These are phyloP conservation scores for Batillaria attramentaria DNA, from an alignment of 1,140 invertebrate species.

Conservation along the genomic window DNA sequence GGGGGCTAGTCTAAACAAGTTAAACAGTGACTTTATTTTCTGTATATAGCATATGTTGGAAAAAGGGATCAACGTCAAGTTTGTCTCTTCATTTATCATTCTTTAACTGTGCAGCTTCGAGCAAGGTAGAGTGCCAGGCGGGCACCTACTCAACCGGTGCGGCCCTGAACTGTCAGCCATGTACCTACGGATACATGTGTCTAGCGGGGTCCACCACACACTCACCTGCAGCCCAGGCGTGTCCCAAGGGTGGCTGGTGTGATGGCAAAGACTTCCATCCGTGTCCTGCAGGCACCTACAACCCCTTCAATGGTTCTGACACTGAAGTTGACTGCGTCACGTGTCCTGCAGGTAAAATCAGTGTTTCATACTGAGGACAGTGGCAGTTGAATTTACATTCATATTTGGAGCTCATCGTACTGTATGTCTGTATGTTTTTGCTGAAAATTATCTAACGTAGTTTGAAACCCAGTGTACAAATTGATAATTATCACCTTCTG, in stretches of 20 bases:
- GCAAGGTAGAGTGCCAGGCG: conserved; percentile 52
- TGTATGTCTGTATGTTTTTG: too few relatives aligned
- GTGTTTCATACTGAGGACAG: too few relatives aligned
- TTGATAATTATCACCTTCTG: too few relatives aligned
- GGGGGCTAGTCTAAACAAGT: too few relatives aligned
- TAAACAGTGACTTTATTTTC: too few relatives aligned
- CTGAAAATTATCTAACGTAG: too few relatives aligned
- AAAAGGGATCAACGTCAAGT: too few relatives aligned
- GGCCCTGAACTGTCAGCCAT: conserved; percentile 50
- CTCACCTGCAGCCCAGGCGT: conserved; percentile 49
- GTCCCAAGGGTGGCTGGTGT: conserved; percentile 64
- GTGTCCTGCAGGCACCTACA: conserved; percentile 64
- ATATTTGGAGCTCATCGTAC: too few relatives aligned
- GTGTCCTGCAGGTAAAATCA: conserved; percentile 62
- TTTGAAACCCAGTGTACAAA: too few relatives aligned
- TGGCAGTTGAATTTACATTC: too few relatives aligned
- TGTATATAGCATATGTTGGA: too few relatives aligned
- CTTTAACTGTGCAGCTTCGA: conserved; percentile 8
- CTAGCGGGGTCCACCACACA: conserved; percentile 53
- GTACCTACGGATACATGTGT: conserved; percentile 62
- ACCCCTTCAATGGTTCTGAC: conserved; percentile 60
- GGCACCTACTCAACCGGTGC: conserved; percentile 61
- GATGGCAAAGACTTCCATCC: conserved; percentile 62
- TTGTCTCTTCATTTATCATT: too few relatives aligned
- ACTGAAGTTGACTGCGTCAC: conserved; percentile 46